A percentile compares a stretch with the other conserved stretches of the same genome.
These are phyloP conservation scores for Aphelinus atriplicis DNA, from an alignment of 1,140 invertebrate genomes.

Conservation along the genomic window DNA sequence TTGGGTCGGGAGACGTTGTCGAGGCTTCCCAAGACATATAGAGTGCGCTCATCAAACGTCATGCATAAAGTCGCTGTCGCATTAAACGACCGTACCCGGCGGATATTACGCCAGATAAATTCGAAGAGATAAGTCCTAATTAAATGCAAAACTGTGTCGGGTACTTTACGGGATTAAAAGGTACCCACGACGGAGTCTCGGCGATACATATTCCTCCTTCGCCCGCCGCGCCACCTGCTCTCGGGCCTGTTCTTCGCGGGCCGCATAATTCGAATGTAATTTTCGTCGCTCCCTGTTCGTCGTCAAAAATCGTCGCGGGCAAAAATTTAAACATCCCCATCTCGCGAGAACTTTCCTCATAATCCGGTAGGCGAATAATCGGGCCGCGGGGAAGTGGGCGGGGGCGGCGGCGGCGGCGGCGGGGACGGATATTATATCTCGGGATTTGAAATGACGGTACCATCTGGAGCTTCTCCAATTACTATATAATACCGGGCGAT, in stretches of 20 bases:
- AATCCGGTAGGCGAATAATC: not conserved
- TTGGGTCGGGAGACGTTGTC: not conserved
- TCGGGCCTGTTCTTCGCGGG: not conserved
- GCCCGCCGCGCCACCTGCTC: too few relatives aligned
- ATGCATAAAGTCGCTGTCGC: not conserved
- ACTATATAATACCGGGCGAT: slow-evolving; percentile 34
- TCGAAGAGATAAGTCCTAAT: slow-evolving; percentile 2
- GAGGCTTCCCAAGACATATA: slow-evolving; percentile 5
- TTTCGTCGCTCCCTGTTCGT: not conserved
- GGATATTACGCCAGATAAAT: not conserved
- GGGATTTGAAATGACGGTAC: slow-evolving; percentile 31
- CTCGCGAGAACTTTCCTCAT: slow-evolving; percentile 23
- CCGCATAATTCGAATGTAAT: slow-evolving; percentile 3
- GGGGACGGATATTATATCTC: slow-evolving; percentile 11
- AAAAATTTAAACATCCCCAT: slow-evolving; percentile 11
- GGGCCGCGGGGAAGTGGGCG: not conserved
- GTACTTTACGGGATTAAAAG: slow-evolving; percentile 12
- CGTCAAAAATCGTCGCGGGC: not conserved
- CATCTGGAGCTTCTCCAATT: slow-evolving; percentile 38
- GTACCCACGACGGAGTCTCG: not conserved
- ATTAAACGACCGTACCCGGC: not conserved
- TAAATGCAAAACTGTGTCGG: slow-evolving; percentile 8
- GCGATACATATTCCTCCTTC: not conserved
- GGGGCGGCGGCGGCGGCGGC: not conserved
- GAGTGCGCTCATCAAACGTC: not conserved